Base-by-base conservation (phyloP, 2,113 vertebrate genomes). In the Turdus rufiventris region DNA sequence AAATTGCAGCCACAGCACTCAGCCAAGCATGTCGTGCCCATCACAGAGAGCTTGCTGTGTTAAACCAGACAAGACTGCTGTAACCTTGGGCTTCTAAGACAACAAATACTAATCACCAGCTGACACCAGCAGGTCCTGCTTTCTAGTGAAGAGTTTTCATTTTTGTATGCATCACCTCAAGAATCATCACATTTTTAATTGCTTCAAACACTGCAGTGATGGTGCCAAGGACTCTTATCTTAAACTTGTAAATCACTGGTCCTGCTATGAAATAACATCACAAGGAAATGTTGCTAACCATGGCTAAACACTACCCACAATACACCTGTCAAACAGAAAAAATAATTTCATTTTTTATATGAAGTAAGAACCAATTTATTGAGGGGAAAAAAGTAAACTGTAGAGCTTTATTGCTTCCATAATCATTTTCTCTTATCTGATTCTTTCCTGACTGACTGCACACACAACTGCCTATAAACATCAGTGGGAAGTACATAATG, bases 101-200 rank as follows among this genome's bases (percentile, higher is more conserved):
- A 92, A 68, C 63, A 81, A 89, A 77, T n/a, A 87, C 77, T 72
- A 76, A 88, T 85, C 71, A 92, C 29, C 28, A 90, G 54, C 58
- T 92, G 91, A 91, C 67, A 94, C 60, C 34, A 91, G 38, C 63
- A 86, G 54, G 40, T 68, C 40, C 61, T 89, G 63, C 25, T 89
- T 87, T 94, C 70, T 42, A 77, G 33, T n/a, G 60, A 73, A 88
- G 34, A 40, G 38, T 47, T 91, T 89, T 75, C 58, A 58, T 65
- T 87, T 91, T 58, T 89, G 38, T 57, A 71, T 4, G 0, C 31
- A 56, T 75, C 83, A 81, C 57, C 76, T 78, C 36, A 91, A 68
- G 57, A 90, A 78, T 57, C 50, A 61, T 45, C 54, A 77, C 63
- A 33, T 75, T 94, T 94, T 92, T 91, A 92, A 91, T 94, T 94